These are phyloP conservation scores for Trichomalopsis sarcophagae DNA, from an alignment of 1,140 invertebrate species.

Conservation along the genomic window DNA sequence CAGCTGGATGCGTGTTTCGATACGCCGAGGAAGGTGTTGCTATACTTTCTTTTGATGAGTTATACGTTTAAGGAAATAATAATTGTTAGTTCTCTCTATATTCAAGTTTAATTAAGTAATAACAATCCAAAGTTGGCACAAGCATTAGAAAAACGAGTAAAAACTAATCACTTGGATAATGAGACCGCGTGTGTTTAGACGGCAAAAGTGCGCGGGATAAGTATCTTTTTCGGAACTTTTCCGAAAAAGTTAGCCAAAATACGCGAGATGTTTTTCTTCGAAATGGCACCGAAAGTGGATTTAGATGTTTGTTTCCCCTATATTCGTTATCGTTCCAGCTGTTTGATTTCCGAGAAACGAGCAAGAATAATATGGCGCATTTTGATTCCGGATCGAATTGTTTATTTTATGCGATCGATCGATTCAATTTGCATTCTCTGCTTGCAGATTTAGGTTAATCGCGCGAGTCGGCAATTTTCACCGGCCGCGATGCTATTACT, in stretches of 20 bases:
- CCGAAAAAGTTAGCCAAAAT: background rate
- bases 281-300: background rate
- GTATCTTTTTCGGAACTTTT: background rate
- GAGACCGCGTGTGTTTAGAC: too few species aligned
- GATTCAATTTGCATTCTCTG: background rate
- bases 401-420: background rate
- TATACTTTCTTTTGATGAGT: background rate
- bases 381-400: background rate
- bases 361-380: background rate
- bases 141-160: too few species aligned
- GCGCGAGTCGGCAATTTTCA: background rate
- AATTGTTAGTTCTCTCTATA: too few species aligned
- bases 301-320: constrained; percentile 26
- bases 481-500: background rate
- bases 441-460: background rate
- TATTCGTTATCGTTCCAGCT: background rate
- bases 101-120: too few species aligned
- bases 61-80: too few species aligned
- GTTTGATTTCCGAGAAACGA: constrained; percentile 26
- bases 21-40: background rate
- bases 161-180: too few species aligned
- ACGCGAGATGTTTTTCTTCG: constrained; percentile 24
- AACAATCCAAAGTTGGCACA: too few species aligned
- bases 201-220: background rate
- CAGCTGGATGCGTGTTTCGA: too few species aligned